Evolutionary conservation across 2,888 invertebrate species (phyloP).

Genomic region (Cyaniris semiargus): DNA sequence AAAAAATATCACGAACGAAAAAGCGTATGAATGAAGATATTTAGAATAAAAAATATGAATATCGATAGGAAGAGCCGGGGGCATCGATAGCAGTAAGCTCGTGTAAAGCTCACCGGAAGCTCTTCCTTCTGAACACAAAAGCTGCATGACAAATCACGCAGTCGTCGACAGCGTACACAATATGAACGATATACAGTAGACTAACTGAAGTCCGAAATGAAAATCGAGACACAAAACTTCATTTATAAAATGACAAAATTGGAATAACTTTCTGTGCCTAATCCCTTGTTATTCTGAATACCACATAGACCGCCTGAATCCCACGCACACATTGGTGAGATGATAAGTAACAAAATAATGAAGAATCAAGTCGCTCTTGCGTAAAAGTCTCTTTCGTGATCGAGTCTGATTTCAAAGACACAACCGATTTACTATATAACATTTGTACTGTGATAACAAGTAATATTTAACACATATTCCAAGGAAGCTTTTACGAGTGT

Average conservation of each 20-base stretch:
- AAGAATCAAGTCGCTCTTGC: too few species aligned
- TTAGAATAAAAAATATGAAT: constrained; percentile 55
- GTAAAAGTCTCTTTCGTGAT: background rate
- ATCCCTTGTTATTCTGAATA: background rate
- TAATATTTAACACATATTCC: constrained; percentile 43
- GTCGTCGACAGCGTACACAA: background rate
- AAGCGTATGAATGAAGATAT: constrained; percentile 35
- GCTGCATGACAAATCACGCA: constrained; percentile 75
- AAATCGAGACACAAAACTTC: background rate
- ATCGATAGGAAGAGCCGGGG: constrained; percentile 69
- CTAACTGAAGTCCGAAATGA: background rate
- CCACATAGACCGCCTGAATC: background rate
- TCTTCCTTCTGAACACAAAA: constrained; percentile 76
- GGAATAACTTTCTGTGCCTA: background rate
- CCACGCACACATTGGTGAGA: background rate
- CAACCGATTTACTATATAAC: background rate
- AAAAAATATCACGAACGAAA: constrained; percentile 10
- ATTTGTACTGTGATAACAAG: background rate
- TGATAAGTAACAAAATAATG: background rate
- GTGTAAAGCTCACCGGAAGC: constrained; percentile 63
- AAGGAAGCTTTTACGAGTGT: constrained; percentile 69
- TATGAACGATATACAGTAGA: background rate
- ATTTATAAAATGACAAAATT: background rate
- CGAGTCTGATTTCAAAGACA: background rate
- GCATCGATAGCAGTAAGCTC: constrained; percentile 58